A percentile compares a stretch with the other conserved stretches of the same genome.
phyloP scores from a whole-genome alignment of 1,140 invertebrate species.

The Calephelis virginiensis region DNA sequence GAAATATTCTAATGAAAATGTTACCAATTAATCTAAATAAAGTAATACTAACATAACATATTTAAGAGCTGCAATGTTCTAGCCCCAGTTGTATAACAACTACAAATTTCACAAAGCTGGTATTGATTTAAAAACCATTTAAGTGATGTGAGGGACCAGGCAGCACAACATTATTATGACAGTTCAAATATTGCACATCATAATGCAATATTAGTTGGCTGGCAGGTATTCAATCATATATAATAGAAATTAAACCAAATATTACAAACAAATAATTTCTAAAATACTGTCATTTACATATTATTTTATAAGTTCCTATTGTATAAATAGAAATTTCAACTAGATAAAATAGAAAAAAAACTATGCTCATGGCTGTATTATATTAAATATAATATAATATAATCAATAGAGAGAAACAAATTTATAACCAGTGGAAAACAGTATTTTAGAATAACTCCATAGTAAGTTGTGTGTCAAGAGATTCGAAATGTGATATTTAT shows the following conservation, averaged over 20 bases:
- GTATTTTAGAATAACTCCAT: not conserved
- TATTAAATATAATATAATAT: no score
- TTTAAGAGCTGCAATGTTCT: slow-evolving; percentile 16
- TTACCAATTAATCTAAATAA: slow-evolving; percentile 40
- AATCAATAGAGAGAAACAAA: no score
- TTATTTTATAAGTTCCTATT: not conserved
- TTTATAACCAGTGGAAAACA: not conserved
- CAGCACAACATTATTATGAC: slow-evolving; percentile 16
- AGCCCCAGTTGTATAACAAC: slow-evolving; percentile 18
- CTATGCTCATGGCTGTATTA: no score
- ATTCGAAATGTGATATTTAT: slow-evolving; percentile 8
- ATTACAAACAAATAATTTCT: not conserved
- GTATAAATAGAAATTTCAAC: no score
- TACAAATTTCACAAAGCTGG: slow-evolving; percentile 11
- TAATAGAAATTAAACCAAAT: not conserved
- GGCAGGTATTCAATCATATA: not conserved
- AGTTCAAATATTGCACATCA: slow-evolving; percentile 9
- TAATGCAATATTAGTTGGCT: slow-evolving; percentile 7
- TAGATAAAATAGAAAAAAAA: no score
- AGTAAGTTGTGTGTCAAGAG: not conserved
- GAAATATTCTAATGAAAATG: slow-evolving; percentile 27
- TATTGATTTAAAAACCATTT: slow-evolving; percentile 2
- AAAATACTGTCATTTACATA: not conserved
- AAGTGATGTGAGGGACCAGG: slow-evolving; percentile 14
- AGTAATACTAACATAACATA: slow-evolving; percentile 33